phyloP scores from a whole-genome alignment of 2,888 invertebrate species.

The Heliconius hortense region DNA sequence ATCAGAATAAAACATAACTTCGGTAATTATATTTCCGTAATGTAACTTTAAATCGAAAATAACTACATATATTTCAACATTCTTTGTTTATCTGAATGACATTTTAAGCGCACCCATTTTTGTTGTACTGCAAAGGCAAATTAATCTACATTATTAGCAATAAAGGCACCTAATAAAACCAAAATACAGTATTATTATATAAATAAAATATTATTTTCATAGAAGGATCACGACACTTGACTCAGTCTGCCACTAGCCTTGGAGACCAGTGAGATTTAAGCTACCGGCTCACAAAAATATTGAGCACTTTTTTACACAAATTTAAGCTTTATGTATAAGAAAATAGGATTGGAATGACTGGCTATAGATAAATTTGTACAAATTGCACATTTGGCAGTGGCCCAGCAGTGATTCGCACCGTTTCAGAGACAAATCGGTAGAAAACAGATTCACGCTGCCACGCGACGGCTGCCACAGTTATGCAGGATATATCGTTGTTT shows the following conservation, averaged over 20 bases:
- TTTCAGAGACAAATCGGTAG: slow-evolving; percentile 78
- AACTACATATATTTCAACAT: not conserved
- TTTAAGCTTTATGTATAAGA: slow-evolving; percentile 45
- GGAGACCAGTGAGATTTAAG: slow-evolving; percentile 68
- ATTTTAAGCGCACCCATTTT: slow-evolving; percentile 23
- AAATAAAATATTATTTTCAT: slow-evolving; percentile 77
- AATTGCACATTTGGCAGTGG: slow-evolving; percentile 74
- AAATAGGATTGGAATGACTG: slow-evolving; percentile 41
- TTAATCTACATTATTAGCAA: slow-evolving; percentile 45
- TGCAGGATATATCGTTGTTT: slow-evolving; percentile 48
- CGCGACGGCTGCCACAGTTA: slow-evolving; percentile 54
- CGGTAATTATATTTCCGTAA: too few species aligned
- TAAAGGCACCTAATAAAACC: slow-evolving; percentile 50
- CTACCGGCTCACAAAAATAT: slow-evolving; percentile 58
- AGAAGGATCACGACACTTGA: slow-evolving; percentile 67
- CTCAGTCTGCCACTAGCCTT: slow-evolving; percentile 57
- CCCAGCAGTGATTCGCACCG: slow-evolving; percentile 76
- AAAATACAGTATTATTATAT: slow-evolving; percentile 58
- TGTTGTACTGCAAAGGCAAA: slow-evolving; percentile 43
- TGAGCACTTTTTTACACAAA: slow-evolving; percentile 31
- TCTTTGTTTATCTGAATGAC: not conserved
- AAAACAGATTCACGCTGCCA: slow-evolving; percentile 77
- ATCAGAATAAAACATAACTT: too few species aligned
- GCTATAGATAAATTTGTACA: slow-evolving; percentile 49
- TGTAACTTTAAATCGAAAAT: too few species aligned